Conservation (phyloP, 2,888 invertebrate genomes). For the Dryocosmus kuriphilus region DNA sequence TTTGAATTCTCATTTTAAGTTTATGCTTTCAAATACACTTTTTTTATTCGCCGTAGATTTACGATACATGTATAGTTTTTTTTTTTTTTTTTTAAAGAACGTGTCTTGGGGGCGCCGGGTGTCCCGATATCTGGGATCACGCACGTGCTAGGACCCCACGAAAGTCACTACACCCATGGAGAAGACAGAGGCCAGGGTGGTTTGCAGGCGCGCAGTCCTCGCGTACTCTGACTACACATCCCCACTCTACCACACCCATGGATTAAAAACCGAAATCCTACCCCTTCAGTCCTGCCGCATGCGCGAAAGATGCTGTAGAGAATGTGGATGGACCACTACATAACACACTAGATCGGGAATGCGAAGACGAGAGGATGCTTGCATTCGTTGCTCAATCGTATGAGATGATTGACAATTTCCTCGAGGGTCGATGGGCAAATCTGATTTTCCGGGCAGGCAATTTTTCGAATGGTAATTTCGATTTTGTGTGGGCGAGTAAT, state of each 20-base stretch:
- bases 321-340: constrained; percentile 53
- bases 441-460: neutral
- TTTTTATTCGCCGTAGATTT: neutral
- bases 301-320: constrained; percentile 50
- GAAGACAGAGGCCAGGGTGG: constrained; percentile 50
- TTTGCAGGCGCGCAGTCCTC: constrained; percentile 50
- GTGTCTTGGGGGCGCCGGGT: constrained; percentile 46
- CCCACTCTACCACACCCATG: constrained; percentile 71
- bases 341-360: constrained; percentile 50
- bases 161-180: constrained; percentile 57
- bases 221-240: constrained; percentile 57
- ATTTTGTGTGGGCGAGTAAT: neutral
- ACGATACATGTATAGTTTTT: neutral
- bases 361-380: constrained; percentile 38
- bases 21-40: neutral
- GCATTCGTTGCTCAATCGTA: constrained; percentile 39
- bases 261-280: constrained; percentile 73
- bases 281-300: constrained; percentile 38
- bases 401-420: constrained; percentile 30
- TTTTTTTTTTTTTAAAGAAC: constrained; percentile 9
- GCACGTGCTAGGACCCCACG: constrained; percentile 58
- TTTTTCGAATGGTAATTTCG: constrained; percentile 1
- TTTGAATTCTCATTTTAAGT: neutral
- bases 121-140: constrained; percentile 49
- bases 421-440: constrained; percentile 14